A percentile compares a stretch with the other conserved stretches of the same genome.
phyloP scores from a whole-genome alignment of 1,140 invertebrate genomes.

The Drosophila pectinifera region DNA sequence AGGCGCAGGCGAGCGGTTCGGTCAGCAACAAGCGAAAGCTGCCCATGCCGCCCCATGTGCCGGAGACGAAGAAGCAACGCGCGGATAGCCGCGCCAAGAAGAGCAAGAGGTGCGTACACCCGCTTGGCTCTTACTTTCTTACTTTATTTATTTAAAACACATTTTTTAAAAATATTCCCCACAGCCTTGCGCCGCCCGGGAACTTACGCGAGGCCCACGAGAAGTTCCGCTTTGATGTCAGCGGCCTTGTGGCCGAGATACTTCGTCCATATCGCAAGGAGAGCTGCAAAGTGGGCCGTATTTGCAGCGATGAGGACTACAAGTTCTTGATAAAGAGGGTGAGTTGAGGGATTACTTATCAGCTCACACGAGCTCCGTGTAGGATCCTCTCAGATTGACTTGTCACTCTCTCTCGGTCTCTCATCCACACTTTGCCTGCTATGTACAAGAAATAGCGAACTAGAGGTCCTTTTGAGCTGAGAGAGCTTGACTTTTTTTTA shows the following conservation, averaged over 20 bases:
- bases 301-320: conserved; percentile 96
- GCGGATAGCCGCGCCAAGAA: conserved; percentile 44
- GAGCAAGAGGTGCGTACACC: conserved; percentile 38
- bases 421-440: too few species aligned
- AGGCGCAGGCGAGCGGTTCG: background rate
- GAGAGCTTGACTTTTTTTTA: too few species aligned
- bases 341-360: too few species aligned
- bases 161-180: background rate
- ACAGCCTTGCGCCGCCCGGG: conserved; percentile 1
- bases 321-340: conserved; percentile 98
- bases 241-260: conserved; percentile 95
- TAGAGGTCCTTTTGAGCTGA: too few species aligned
- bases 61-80: conserved; percentile 51
- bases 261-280: conserved; percentile 95
- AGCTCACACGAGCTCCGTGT: too few species aligned
- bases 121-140: background rate
- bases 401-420: too few species aligned
- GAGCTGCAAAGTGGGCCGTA: conserved; percentile 92
- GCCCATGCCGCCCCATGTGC: conserved; percentile 31
- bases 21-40: conserved; percentile 46
- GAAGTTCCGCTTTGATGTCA: conserved; percentile 93
- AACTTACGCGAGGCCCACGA: conserved; percentile 88
- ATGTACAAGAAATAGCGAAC: too few species aligned
- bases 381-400: too few species aligned
- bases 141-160: background rate